Evolutionary conservation across 2,113 vertebrate species (phyloP).

Genomic region (Sturnus vulgaris): DNA sequence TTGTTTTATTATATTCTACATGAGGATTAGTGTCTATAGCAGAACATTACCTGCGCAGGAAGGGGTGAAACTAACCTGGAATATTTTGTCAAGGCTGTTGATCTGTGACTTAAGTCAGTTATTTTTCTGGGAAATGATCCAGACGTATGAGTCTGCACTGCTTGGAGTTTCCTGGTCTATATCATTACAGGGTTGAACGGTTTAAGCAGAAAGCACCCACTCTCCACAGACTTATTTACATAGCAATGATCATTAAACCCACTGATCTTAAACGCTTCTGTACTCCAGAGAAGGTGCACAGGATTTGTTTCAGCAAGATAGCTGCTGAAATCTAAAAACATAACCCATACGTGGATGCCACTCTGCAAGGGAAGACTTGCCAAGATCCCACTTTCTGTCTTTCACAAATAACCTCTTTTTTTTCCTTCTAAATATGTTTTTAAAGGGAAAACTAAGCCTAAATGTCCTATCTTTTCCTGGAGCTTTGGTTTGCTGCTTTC

Average conservation of each 20-base stretch:
- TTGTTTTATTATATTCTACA: not conserved
- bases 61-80: not conserved
- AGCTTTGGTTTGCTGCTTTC: not conserved
- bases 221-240: not conserved
- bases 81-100: not conserved
- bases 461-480: not conserved
- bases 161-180: not conserved
- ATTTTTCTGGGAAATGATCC: not conserved
- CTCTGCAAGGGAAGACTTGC: not conserved
- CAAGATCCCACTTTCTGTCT: not conserved
- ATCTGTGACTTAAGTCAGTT: not conserved
- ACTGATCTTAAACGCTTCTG: not conserved
- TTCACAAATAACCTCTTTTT: not conserved
- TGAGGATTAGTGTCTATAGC: not conserved
- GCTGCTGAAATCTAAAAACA: not conserved
- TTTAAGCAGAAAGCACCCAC: not conserved
- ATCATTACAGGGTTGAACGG: not conserved
- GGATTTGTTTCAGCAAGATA: not conserved
- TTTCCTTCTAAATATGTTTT: not conserved
- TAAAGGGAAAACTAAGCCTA: not conserved
- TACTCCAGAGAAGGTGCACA: not conserved
- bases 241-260: not conserved
- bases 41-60: not conserved
- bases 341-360: not conserved
- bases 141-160: not conserved